Evolutionary conservation across 2,888 invertebrate genomes (phyloP).

Genomic region (Carpatolechia fugitivella): DNA sequence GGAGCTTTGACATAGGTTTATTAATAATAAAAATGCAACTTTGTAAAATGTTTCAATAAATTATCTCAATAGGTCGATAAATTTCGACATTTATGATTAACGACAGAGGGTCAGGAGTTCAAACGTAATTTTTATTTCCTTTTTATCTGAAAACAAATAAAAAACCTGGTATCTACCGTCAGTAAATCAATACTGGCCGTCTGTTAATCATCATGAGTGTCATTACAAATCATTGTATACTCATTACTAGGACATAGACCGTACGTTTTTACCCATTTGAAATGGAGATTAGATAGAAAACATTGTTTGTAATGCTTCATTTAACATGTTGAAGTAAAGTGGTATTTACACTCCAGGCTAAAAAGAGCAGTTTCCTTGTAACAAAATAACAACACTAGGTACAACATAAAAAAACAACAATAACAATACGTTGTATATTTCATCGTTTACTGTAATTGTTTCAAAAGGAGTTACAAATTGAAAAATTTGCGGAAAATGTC

Average conservation of each 20-base stretch:
- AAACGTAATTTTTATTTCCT: not conserved
- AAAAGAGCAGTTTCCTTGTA: too few species aligned
- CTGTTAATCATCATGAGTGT: slow-evolving; percentile 2
- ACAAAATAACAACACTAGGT: too few species aligned
- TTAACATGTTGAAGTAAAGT: slow-evolving; percentile 3
- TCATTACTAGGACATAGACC: slow-evolving; percentile 18
- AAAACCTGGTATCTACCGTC: slow-evolving; percentile 5
- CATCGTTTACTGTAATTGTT: too few species aligned
- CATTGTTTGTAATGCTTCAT: slow-evolving; percentile 32
- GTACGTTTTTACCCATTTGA: slow-evolving; percentile 31
- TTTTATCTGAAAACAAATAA: slow-evolving; percentile 4
- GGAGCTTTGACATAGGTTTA: too few species aligned
- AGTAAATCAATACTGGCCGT: slow-evolving; percentile 14
- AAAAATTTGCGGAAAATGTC: too few species aligned
- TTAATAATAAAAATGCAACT: too few species aligned
- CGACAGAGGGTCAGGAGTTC: not conserved
- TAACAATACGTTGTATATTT: too few species aligned
- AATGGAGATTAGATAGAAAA: slow-evolving; percentile 41
- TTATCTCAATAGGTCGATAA: too few species aligned
- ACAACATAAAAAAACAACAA: too few species aligned
- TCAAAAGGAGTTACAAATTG: too few species aligned
- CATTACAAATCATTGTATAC: slow-evolving; percentile 17
- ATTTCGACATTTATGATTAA: not conserved
- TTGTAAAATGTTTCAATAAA: too few species aligned
- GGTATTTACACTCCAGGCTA: not conserved